Base-by-base conservation (phyloP, 92 coral and sea anemone genomes). In the Pocillopora grandis region DNA sequence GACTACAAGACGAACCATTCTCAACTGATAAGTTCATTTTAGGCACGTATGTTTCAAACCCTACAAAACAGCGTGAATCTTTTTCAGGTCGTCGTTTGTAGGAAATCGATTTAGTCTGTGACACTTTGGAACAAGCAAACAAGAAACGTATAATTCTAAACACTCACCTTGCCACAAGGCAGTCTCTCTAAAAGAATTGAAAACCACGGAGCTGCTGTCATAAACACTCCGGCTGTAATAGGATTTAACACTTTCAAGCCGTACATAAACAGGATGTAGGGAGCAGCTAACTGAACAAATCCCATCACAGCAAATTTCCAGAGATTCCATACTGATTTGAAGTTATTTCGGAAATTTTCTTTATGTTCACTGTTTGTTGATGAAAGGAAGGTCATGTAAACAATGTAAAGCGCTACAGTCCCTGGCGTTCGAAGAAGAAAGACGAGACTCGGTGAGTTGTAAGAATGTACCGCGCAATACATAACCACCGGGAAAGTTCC, bases 381-480 rank as follows among this genome's bases (percentile, higher is more conserved):
- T 27, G 97, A 89, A 75, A 84, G 77, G 31, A 66, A 91, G 19
- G 92, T 49, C 77, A 91, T 71, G 21, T 89, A 72, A 76, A 91
- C 58, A 12, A 91, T 19, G 66, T 91, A 97, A 87, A 97, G 68
- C 0, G 78, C 72, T 23, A 97, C 79, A 52, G 98, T 87, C 14
- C 99, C 99, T 71, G 99, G 99, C 49, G 95, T 94, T 58, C 98
- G 97, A 42, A 97, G 95, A 27, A 97, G 86, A 85, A 97, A 97
- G 12, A 97, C 90, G 21, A 97, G 89, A 60, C 97, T 91, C 16
- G 99, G 92, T 11, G 95, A 87, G 19, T 64, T 76, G 87, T 88
- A 97, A 5, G 98, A 82, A 49, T 23, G 75, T 31, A 95, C 90
- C 10, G 98, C 98, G 68, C 92, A 94, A 66, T 94, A 85, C 36